Conservation (phyloP, 1,140 invertebrate genomes). For the Heliconius melpomene region DNA sequence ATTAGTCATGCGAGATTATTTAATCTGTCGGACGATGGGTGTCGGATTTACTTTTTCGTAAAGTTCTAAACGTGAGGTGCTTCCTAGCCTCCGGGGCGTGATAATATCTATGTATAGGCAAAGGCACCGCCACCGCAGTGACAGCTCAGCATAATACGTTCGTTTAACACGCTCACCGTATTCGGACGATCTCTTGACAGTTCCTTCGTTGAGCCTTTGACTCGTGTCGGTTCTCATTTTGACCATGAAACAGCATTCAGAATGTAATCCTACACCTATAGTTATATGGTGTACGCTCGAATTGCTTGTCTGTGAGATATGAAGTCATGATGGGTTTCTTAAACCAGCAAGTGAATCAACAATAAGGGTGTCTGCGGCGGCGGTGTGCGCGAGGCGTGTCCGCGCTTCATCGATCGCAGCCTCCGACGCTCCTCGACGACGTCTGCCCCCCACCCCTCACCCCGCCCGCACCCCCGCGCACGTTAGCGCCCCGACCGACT, state of each 20-base stretch:
- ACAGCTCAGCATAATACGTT: slow-evolving; percentile 69
- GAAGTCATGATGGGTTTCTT: slow-evolving; percentile 21
- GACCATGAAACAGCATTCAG: slow-evolving; percentile 11
- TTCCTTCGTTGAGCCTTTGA: slow-evolving; percentile 44
- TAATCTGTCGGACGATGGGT: slow-evolving; percentile 44
- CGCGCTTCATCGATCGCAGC: slow-evolving; percentile 80
- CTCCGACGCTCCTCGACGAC: slow-evolving; percentile 76
- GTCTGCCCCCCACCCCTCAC: slow-evolving; percentile 56
- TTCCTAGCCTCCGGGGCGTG: slow-evolving; percentile 59
- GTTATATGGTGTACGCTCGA: background rate
- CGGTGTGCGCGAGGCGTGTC: slow-evolving; percentile 77
- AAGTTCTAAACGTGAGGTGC: slow-evolving; percentile 45
- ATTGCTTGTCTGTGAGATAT: slow-evolving; percentile 18
- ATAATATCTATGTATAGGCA: slow-evolving; percentile 60
- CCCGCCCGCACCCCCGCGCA: slow-evolving; percentile 50
- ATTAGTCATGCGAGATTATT: slow-evolving; percentile 51
- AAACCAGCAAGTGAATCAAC: slow-evolving; percentile 58
- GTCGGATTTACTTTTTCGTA: slow-evolving; percentile 60
- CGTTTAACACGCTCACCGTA: slow-evolving; percentile 75
- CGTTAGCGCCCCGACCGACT: slow-evolving; percentile 78
- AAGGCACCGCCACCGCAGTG: slow-evolving; percentile 67
- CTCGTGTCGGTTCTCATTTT: slow-evolving; percentile 37
- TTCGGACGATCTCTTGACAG: slow-evolving; percentile 68
- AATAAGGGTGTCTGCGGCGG: slow-evolving; percentile 60
- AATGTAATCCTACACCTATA: slow-evolving; percentile 8